Percentiles rank a stretch among this genome's conserved stretches.
phyloP scores from a whole-genome alignment of 1,140 invertebrate species.

The Daktulosphaira vitifoliae region DNA sequence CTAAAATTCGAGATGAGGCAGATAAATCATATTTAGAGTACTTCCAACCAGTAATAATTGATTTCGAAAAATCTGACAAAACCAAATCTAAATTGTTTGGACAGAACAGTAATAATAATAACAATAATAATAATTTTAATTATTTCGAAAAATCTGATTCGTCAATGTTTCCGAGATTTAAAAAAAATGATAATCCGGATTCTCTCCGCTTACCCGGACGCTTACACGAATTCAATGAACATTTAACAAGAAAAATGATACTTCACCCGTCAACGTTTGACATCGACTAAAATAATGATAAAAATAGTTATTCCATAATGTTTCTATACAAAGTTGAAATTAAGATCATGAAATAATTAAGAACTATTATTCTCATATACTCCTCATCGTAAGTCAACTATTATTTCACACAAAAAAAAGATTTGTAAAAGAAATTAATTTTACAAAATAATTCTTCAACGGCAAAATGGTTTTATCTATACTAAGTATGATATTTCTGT shows the following conservation, averaged over 20 bases:
- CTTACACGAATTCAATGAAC: conserved; percentile 19
- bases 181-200: not conserved
- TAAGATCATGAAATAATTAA: too few relatives aligned
- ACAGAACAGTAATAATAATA: not conserved
- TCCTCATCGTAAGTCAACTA: too few relatives aligned
- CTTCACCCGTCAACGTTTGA: conserved; percentile 25
- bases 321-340: too few relatives aligned
- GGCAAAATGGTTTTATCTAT: too few relatives aligned
- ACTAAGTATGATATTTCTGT: too few relatives aligned
- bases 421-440: too few relatives aligned
- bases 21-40: conserved; percentile 2
- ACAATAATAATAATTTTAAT: not conserved
- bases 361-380: too few relatives aligned
- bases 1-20: not conserved
- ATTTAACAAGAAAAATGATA: conserved; percentile 6
- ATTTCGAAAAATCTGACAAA: not conserved
- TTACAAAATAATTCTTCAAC: too few relatives aligned
- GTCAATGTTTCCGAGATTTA: not conserved
- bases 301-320: too few relatives aligned
- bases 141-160: not conserved
- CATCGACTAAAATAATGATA: conserved; percentile 12
- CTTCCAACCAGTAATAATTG: conserved; percentile 13
- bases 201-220: conserved; percentile 6
- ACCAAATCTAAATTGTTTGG: not conserved
- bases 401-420: too few relatives aligned